Conservation (phyloP, 2,888 invertebrate species). For the Orthosia gracilis region DNA sequence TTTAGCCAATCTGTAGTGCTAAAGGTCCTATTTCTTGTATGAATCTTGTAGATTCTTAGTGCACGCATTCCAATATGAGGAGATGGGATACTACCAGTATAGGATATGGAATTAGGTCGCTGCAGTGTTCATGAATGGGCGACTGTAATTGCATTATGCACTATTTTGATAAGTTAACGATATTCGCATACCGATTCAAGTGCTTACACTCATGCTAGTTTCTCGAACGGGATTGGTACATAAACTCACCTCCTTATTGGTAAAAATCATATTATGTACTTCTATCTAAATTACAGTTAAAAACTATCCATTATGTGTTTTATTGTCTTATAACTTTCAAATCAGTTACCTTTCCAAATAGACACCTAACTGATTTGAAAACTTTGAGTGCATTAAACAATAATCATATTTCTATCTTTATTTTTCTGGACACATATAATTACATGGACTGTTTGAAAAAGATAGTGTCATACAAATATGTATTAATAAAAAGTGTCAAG, state of each 20-base stretch:
- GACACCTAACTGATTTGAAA: not conserved
- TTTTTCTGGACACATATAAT: no score
- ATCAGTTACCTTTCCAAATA: no score
- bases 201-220: slow-evolving; percentile 14
- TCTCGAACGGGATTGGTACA: slow-evolving; percentile 15
- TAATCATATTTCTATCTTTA: no score
- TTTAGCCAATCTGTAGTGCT: not conserved
- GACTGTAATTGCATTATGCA: slow-evolving; percentile 37
- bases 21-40: not conserved
- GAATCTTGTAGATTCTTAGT: not conserved
- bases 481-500: no score
- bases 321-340: no score
- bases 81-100: not conserved
- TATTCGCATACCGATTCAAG: slow-evolving; percentile 24
- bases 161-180: slow-evolving; percentile 44
- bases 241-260: slow-evolving; percentile 1
- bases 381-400: no score
- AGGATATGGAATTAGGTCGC: slow-evolving; percentile 34
- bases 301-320: no score
- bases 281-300: not conserved
- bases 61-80: slow-evolving; percentile 5
- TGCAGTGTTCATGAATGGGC: slow-evolving; percentile 40
- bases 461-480: not conserved
- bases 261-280: no score
- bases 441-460: no score